phyloP scores from a whole-genome alignment of 1,140 invertebrate species.

The Berghia stephanieae region DNA sequence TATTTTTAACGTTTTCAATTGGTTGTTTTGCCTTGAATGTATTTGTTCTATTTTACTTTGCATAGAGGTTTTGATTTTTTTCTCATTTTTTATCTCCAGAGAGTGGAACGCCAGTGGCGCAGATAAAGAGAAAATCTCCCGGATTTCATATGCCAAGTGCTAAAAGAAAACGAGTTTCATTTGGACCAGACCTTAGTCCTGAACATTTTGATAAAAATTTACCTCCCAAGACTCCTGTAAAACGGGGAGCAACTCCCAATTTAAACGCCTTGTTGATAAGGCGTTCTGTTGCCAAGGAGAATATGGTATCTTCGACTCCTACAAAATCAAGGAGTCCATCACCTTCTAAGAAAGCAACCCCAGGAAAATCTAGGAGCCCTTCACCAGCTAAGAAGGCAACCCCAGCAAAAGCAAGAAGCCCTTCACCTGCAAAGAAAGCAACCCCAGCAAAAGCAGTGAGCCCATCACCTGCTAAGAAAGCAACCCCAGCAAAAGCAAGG shows the following conservation, averaged over 20 bases:
- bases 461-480: background rate
- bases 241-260: slow-evolving; percentile 63
- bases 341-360: slow-evolving; percentile 22
- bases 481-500: slow-evolving; percentile 32
- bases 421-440: background rate
- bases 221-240: slow-evolving; percentile 67
- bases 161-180: slow-evolving; percentile 64
- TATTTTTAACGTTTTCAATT: no score
- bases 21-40: no score
- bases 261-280: no score
- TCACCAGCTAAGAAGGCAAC: background rate
- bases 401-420: background rate
- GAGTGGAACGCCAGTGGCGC: no score
- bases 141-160: slow-evolving; percentile 35
- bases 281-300: no score
- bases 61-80: no score
- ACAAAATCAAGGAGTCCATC: background rate
- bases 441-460: background rate
- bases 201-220: slow-evolving; percentile 68
- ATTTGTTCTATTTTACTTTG: no score
- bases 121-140: slow-evolving; percentile 50
- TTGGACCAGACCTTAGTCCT: slow-evolving; percentile 68
- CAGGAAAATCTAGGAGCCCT: background rate
- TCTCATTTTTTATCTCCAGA: no score
- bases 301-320: no score